These are phyloP conservation scores for Chloroceryle inda DNA, from an alignment of 2,797 vertebrate species.

Conservation along the genomic window DNA sequence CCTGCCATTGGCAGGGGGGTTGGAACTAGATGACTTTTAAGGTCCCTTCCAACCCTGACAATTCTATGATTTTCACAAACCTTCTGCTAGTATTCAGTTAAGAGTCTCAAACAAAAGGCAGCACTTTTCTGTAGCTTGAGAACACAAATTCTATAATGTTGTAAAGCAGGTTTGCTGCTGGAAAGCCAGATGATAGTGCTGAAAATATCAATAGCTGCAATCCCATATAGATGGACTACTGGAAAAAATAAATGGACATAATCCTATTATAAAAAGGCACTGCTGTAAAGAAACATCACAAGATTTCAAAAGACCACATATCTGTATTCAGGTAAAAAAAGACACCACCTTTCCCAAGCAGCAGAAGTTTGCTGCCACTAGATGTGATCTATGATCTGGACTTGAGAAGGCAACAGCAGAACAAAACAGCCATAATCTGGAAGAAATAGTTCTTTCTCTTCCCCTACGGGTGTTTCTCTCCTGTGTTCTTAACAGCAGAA, in stretches of 20 bases:
- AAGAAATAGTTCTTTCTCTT: not conserved
- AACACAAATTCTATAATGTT: not conserved
- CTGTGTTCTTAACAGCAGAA: not conserved
- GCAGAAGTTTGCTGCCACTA: not conserved
- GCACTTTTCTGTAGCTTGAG: not conserved
- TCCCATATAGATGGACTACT: not conserved
- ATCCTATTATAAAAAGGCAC: not conserved
- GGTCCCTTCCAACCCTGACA: too few species aligned
- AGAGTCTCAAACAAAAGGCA: not conserved
- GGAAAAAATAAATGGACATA: not conserved
- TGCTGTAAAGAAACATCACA: not conserved
- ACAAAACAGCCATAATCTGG: not conserved
- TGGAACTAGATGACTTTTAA: too few species aligned
- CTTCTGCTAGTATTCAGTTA: not conserved
- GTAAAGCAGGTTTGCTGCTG: not conserved
- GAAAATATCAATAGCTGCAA: not conserved
- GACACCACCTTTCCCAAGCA: not conserved
- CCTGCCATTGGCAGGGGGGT: too few species aligned
- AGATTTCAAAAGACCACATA: not conserved
- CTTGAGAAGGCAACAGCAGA: not conserved
- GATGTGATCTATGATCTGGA: not conserved
- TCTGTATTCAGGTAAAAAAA: not conserved
- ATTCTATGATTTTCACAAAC: not conserved
- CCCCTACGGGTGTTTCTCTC: not conserved
- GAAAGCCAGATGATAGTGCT: not conserved